Evolutionary conservation across 2,797 vertebrate species (phyloP).

Genomic region (Melanotaenia maccullochi): DNA sequence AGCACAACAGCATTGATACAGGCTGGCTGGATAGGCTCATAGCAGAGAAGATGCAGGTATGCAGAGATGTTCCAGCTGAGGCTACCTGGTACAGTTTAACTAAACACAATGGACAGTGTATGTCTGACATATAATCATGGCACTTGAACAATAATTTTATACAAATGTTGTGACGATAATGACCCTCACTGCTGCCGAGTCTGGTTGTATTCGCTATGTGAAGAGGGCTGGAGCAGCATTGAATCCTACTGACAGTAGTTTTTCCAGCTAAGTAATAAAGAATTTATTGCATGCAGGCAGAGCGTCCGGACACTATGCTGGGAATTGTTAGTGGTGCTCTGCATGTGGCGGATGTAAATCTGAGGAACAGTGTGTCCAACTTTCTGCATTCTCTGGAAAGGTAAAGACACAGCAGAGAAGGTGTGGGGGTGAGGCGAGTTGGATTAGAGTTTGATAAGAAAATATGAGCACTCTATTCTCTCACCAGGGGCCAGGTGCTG

Average conservation of each 20-base stretch:
- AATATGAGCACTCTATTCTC: neutral
- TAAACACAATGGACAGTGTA: neutral
- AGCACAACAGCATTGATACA: constrained; percentile 95
- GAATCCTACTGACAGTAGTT: constrained; percentile 65
- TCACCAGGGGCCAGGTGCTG: constrained; percentile 92
- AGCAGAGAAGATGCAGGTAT: constrained; percentile 98
- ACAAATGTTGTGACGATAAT: constrained; percentile 88
- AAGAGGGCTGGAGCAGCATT: constrained; percentile 93
- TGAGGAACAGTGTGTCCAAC: constrained; percentile 96
- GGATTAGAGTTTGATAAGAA: neutral
- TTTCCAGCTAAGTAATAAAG: constrained; percentile 4
- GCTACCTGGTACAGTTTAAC: neutral
- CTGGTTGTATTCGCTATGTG: constrained; percentile 97
- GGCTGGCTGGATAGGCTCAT: constrained; percentile 98
- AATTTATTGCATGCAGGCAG: constrained; percentile 83
- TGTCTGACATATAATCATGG: neutral
- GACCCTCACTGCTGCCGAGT: constrained; percentile 93
- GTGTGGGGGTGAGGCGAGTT: too few relatives aligned
- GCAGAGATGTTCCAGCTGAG: neutral
- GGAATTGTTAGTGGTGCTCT: constrained; percentile 96
- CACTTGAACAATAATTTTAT: constrained; percentile 5
- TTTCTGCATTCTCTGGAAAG: constrained; percentile 98
- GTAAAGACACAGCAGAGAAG: constrained; percentile 70
- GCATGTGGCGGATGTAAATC: constrained; percentile 94
- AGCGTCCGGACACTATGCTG: constrained; percentile 96